phyloP scores from a whole-genome alignment of 2,113 vertebrate genomes.

The Ceratotherium simum region DNA sequence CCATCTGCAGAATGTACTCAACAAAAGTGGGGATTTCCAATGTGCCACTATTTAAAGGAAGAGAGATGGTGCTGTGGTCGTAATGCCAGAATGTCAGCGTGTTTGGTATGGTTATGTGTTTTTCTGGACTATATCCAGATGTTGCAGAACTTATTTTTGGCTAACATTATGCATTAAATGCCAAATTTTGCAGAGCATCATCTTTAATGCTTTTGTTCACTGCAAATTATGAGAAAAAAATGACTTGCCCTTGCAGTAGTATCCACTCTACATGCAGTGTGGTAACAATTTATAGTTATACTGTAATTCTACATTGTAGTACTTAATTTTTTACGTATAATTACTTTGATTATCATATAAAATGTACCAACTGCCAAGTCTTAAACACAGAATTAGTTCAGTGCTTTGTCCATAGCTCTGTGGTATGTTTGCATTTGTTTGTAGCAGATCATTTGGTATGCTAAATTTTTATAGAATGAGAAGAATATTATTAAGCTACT shows the following conservation, averaged over 20 bases:
- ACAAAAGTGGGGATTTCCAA: conserved; percentile 93
- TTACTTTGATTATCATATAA: conserved; percentile 19
- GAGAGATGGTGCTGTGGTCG: conserved; percentile 93
- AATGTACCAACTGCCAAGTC: neutral
- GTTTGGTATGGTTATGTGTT: conserved; percentile 91
- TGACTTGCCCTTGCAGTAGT: conserved; percentile 66
- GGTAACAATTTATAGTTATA: neutral
- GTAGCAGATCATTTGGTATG: neutral
- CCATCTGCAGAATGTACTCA: conserved; percentile 85
- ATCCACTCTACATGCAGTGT: conserved; percentile 54
- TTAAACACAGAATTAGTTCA: conserved; percentile 45
- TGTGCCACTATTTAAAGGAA: conserved; percentile 93
- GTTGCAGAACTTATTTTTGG: conserved; percentile 77
- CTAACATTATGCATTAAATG: conserved; percentile 74
- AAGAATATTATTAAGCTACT: conserved; percentile 13
- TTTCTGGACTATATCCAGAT: conserved; percentile 76
- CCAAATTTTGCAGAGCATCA: conserved; percentile 70
- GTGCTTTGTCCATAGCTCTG: neutral
- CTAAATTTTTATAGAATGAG: conserved; percentile 18
- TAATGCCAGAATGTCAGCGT: conserved; percentile 98
- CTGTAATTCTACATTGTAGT: neutral
- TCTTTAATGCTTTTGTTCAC: conserved; percentile 79
- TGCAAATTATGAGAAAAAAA: conserved; percentile 76
- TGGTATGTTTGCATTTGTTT: neutral
- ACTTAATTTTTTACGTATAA: neutral